Evolutionary conservation across 2,888 invertebrate species (phyloP).

Genomic region (Chloroclysta siterata): DNA sequence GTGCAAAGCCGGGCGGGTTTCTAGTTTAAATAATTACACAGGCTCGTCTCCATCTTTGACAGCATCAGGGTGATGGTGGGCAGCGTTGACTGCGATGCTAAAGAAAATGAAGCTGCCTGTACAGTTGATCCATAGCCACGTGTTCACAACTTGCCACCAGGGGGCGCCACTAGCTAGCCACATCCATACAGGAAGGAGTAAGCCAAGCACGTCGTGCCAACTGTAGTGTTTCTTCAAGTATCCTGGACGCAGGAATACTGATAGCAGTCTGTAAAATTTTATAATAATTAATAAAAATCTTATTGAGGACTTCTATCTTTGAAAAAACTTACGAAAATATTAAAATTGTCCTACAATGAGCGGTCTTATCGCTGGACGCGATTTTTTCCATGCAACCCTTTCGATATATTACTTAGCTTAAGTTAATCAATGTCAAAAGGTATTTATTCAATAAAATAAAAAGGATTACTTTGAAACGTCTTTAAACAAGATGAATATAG

Average conservation of each 20-base stretch:
- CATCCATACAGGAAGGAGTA: constrained; percentile 77
- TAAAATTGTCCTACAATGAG: too few species aligned
- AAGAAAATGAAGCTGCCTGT: constrained; percentile 86
- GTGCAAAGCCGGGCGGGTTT: too few species aligned
- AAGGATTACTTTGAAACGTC: too few species aligned
- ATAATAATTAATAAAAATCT: too few species aligned
- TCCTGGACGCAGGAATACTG: constrained; percentile 56
- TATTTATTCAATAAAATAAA: too few species aligned
- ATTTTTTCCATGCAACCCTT: too few species aligned
- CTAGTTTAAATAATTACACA: constrained; percentile 69
- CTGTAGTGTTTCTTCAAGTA: constrained; percentile 63
- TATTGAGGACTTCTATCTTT: too few species aligned
- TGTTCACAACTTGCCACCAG: constrained; percentile 60
- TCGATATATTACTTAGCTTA: too few species aligned
- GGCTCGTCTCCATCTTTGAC: constrained; percentile 92
- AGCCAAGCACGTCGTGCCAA: constrained; percentile 66
- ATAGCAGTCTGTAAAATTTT: constrained; percentile 49
- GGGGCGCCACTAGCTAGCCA: constrained; percentile 61
- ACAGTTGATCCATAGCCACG: constrained; percentile 86
- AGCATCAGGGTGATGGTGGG: constrained; percentile 92
- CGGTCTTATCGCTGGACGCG: too few species aligned
- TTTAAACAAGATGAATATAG: too few species aligned
- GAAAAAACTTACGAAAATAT: too few species aligned
- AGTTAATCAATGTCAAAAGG: too few species aligned
- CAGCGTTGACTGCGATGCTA: constrained; percentile 89